Base-by-base conservation (phyloP, 1,140 invertebrate genomes). In the Apis laboriosa region DNA sequence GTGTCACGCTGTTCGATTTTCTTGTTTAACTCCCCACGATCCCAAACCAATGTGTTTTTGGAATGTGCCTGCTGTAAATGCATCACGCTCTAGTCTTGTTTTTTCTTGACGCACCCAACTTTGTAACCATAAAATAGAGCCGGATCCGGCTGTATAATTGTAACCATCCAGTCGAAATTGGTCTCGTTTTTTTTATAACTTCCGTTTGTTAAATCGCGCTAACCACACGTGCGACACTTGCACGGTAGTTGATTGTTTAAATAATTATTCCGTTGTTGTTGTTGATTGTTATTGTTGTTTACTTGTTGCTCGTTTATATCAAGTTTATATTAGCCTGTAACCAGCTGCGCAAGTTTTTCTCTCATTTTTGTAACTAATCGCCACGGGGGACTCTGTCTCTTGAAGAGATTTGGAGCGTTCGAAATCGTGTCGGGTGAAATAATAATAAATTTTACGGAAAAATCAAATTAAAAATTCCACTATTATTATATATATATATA, bases 41-140 rank as follows among this genome's bases (percentile, higher is more conserved):
- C 43, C 78, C 53, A 43, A 43, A 58, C 60, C 66, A 64, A 63
- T 56, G 71, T 74, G 63, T 76, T 83, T 87, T 89, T 90, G 88
- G 90, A 92, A 89, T 92, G 91, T 72, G 91, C 91, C 91, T 92
- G 91, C 86, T 91, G 84, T 87, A 86, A 84, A 88, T 89, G 88
- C 85, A 89, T 89, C 88, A 86, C 83, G 72, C 88, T 88, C 77
- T 77, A 73, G 78, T 72, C 64, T 84, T 85, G 67, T 78, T 75
- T 83, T 77, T 56, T 80, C 85, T 83, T 79, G 76, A 73, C 49
- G 71, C 70, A 78, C 73, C 55, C 2, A 64, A 7, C n/a, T 77
- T 80, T 63, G 34, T 64, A 81, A 63, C 24, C 0, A 56, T 15
- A 63, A 84, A 53, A 58, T 71, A 61, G 15, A 7, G 43, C 66